Base-by-base conservation (phyloP, 1,140 invertebrate species). In the Acromyrmex echinatior region DNA sequence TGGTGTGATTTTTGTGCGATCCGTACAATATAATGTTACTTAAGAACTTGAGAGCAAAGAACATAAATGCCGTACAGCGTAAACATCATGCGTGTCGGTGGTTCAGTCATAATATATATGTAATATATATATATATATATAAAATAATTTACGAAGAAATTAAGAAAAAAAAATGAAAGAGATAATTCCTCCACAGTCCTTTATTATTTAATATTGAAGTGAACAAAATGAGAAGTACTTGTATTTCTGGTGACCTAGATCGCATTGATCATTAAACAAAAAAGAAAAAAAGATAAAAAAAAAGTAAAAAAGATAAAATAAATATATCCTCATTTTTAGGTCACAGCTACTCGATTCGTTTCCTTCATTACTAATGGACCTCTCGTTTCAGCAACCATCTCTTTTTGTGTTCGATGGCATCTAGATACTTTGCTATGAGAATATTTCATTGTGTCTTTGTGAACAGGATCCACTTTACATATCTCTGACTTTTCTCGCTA, bases 241-340 rank as follows among this genome's bases (percentile, higher is more conserved):
- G 94, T 95, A 95, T 94, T 95, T 95, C 94, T 94, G 94, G 94
- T 95, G 94, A 95, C 94, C 94, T 95, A 95, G 93, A 94, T 95
- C 92, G 93, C 93, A 95, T 95, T 95, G 93, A 95, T 95, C 92
- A 95, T 94, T 84, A 76, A 84, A 84, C 31, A 62, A 88, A 73
- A 88, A 91, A 87, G 86, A 89, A 56, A 96, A 96, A 93, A 94
- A 94, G 91, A 91, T 90, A 96, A 96, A 96, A 96, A 96, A 97
- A 96, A 96, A 96, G 96, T 96, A 96, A 96, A 96, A 93, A 94
- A 94, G 93, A 92, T 90, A 93, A 94, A 97, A 97, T 96, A 97
- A 97, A 96, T 96, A 96, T 96, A 96, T 96, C 96, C 96, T 96
- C 96, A 97, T 97, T 97, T 97, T 96, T 97, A 96, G 96, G 96